These are phyloP conservation scores for Hoplostethus mediterraneus DNA, from an alignment of 2,797 vertebrate species.

Conservation along the genomic window DNA sequence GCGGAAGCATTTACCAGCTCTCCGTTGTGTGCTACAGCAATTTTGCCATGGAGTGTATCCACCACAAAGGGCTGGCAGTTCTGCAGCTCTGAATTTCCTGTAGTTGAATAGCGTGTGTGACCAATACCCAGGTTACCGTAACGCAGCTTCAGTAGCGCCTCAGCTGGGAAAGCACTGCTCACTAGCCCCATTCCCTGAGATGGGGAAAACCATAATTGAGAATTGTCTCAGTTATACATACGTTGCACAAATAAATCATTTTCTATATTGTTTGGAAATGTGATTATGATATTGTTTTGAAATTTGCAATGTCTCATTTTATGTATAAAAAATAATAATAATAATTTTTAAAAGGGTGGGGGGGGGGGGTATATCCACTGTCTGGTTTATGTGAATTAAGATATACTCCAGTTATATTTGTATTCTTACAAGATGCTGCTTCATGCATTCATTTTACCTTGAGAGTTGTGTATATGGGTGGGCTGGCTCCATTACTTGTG, in stretches of 20 bases:
- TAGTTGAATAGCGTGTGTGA: conserved; percentile 97
- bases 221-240: not conserved
- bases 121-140: conserved; percentile 95
- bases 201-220: conserved; percentile 10
- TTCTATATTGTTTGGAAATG: not conserved
- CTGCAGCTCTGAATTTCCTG: conserved; percentile 94
- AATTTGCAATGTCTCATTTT: not conserved
- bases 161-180: conserved; percentile 91
- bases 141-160: conserved; percentile 93
- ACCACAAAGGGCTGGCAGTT: conserved; percentile 99
- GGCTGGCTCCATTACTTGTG: conserved; percentile 92
- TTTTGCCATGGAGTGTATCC: conserved; percentile 96
- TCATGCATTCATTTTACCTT: conserved; percentile 87
- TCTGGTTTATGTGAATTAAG: not conserved
- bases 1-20: conserved; percentile 93
- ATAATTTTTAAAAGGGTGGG: not conserved
- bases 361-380: not conserved
- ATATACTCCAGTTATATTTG: not conserved
- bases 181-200: conserved; percentile 96
- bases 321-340: not conserved
- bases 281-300: not conserved
- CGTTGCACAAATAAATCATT: not conserved
- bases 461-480: conserved; percentile 89
- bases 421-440: not conserved
- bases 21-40: conserved; percentile 97